These are phyloP conservation scores for Latrodectus elegans DNA, from an alignment of 2,888 invertebrate genomes.

Conservation along the genomic window DNA sequence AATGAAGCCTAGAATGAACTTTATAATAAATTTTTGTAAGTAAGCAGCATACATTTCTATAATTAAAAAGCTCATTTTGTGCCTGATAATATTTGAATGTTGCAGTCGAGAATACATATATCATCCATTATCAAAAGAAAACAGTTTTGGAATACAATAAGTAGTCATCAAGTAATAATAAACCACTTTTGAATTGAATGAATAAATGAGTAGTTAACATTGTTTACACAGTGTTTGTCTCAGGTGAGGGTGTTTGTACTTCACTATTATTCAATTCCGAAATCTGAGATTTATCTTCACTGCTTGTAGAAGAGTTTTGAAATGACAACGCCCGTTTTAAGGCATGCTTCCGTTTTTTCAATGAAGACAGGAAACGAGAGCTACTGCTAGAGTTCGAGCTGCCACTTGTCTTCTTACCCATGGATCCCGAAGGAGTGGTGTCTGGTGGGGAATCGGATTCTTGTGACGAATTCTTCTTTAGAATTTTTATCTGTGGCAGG, in stretches of 20 bases:
- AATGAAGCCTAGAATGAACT: too few species aligned
- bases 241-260: background rate
- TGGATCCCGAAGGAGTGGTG: background rate
- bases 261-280: constrained; percentile 13
- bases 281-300: constrained; percentile 50
- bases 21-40: too few species aligned
- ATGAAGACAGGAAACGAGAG: constrained; percentile 45
- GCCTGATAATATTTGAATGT: too few species aligned
- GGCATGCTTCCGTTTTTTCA: constrained; percentile 65
- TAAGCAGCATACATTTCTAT: too few species aligned
- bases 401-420: constrained; percentile 28
- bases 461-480: constrained; percentile 63
- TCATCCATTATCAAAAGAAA: too few species aligned
- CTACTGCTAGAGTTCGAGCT: constrained; percentile 33
- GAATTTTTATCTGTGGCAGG: constrained; percentile 59
- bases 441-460: constrained; percentile 66
- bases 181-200: background rate
- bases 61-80: too few species aligned
- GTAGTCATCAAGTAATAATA: background rate
- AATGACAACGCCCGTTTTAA: constrained; percentile 59
- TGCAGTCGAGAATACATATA: too few species aligned
- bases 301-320: constrained; percentile 61
- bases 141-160: background rate
- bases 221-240: too few species aligned
- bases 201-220: background rate